These are phyloP conservation scores for Deroplatys truncata DNA, from an alignment of 2,888 invertebrate genomes.

Conservation along the genomic window DNA sequence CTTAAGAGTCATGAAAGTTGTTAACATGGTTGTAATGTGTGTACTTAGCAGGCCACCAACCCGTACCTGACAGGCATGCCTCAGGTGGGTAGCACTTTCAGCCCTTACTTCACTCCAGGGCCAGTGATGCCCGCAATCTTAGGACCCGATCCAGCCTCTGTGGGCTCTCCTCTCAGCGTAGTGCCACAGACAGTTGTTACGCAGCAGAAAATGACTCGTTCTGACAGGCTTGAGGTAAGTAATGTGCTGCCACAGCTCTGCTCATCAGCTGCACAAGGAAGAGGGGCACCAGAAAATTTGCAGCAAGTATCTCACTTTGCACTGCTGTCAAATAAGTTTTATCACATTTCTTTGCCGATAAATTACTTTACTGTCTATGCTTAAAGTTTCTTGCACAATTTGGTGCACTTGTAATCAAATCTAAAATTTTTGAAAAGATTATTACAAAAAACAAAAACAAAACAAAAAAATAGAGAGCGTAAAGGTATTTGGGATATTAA, in stretches of 20 bases:
- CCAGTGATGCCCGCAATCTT: slow-evolving; percentile 87
- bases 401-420: not conserved
- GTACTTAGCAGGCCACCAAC: slow-evolving; percentile 70
- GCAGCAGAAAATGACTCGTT: slow-evolving; percentile 91
- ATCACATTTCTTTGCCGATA: not conserved
- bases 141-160: slow-evolving; percentile 78
- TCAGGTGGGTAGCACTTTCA: slow-evolving; percentile 83
- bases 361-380: not conserved
- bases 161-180: slow-evolving; percentile 77
- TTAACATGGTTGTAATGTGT: not conserved
- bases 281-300: not conserved
- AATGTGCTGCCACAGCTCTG: slow-evolving; percentile 40
- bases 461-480: not conserved
- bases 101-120: slow-evolving; percentile 78
- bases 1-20: not conserved
- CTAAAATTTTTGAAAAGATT: not conserved
- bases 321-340: not conserved
- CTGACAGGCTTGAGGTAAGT: slow-evolving; percentile 94
- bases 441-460: not conserved
- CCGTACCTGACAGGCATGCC: slow-evolving; percentile 90
- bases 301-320: not conserved
- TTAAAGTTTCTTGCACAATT: not conserved
- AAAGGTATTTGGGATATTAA: not conserved
- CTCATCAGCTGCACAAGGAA: not conserved
- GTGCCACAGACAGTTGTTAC: slow-evolving; percentile 75